Percentiles rank a stretch among this genome's conserved stretches.
Evolutionary conservation across 1,140 invertebrate genomes (phyloP).

Genomic region (Lucilia cuprina): DNA sequence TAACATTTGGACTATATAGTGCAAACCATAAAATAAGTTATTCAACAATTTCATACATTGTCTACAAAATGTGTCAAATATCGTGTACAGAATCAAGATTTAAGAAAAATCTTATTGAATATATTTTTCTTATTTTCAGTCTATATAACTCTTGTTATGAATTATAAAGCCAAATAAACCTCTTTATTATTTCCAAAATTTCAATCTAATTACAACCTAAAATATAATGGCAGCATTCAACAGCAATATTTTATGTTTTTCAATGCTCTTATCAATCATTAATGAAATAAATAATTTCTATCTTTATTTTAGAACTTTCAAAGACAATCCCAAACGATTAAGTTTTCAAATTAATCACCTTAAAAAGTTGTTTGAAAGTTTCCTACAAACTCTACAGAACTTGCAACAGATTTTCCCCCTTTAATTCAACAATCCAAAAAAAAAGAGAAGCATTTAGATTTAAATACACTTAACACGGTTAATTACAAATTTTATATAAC

Average conservation of each 20-base stretch:
- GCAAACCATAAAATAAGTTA: too few relatives aligned
- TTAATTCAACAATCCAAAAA: background rate
- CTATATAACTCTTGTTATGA: too few relatives aligned
- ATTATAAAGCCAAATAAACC: too few relatives aligned
- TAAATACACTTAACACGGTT: slow-evolving; percentile 54
- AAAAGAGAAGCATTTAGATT: slow-evolving; percentile 18
- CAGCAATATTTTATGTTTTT: background rate
- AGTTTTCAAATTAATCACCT: slow-evolving; percentile 15
- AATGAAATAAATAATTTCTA: background rate
- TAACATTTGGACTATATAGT: too few relatives aligned
- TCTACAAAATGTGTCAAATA: too few relatives aligned
- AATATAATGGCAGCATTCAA: too few relatives aligned
- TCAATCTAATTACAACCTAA: too few relatives aligned
- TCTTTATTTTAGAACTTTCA: background rate
- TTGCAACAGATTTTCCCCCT: background rate
- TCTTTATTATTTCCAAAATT: too few relatives aligned
- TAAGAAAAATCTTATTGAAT: too few relatives aligned
- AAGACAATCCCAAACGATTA: slow-evolving; percentile 11
- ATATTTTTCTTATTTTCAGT: too few relatives aligned
- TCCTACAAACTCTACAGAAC: background rate
- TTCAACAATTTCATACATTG: too few relatives aligned
- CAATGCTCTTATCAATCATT: background rate
- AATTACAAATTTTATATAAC: slow-evolving; percentile 60
- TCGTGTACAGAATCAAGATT: too few relatives aligned
- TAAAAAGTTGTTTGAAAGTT: background rate